Evolutionary conservation across 1,140 invertebrate genomes (phyloP).

Genomic region (Bombus terrestris): DNA sequence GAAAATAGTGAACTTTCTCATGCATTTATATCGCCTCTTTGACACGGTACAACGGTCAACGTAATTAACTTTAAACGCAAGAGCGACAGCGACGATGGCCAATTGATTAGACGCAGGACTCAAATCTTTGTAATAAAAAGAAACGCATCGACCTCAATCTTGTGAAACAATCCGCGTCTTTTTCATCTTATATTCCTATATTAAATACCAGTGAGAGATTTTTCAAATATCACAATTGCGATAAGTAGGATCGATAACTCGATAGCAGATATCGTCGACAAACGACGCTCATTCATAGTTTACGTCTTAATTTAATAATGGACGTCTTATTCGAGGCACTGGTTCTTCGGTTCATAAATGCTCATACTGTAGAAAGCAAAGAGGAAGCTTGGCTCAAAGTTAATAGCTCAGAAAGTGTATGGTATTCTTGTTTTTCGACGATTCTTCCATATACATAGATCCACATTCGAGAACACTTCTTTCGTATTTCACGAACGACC

Average conservation of each 20-base stretch:
- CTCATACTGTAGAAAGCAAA: not conserved
- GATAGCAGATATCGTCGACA: too few species aligned
- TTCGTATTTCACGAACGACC: not conserved
- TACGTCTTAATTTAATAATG: not conserved
- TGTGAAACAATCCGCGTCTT: not conserved
- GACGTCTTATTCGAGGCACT: not conserved
- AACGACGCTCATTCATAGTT: not conserved
- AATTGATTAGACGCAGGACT: not conserved
- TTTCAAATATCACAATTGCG: not conserved
- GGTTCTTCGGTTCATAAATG: not conserved
- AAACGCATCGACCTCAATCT: not conserved
- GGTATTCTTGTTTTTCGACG: too few species aligned
- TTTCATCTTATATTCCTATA: not conserved
- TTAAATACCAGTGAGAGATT: not conserved
- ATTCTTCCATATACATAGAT: not conserved
- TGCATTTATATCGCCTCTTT: not conserved
- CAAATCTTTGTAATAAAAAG: not conserved
- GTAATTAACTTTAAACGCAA: constrained; percentile 15
- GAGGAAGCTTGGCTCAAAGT: not conserved
- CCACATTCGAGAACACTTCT: not conserved
- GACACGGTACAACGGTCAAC: not conserved
- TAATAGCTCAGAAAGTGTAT: not conserved
- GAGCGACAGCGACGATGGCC: not conserved
- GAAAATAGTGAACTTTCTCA: not conserved
- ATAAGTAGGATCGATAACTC: not conserved